phyloP scores from a whole-genome alignment of 2,888 invertebrate species.

The Carterocephalus palaemon region DNA sequence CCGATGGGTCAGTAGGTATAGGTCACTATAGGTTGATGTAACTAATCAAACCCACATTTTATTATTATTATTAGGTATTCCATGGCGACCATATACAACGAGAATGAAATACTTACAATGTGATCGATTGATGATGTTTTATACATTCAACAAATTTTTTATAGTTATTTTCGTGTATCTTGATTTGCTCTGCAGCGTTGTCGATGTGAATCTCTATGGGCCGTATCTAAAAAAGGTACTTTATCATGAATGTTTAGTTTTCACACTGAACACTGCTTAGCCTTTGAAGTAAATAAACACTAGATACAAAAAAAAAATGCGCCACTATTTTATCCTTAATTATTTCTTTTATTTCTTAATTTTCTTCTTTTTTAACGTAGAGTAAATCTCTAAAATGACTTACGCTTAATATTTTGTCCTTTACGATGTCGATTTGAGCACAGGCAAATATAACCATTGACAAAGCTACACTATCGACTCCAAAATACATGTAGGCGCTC shows the following conservation, averaged over 20 bases:
- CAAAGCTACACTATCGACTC: conserved; percentile 66
- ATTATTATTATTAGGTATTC: too few species aligned
- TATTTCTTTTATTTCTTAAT: neutral
- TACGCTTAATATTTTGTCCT: conserved; percentile 61
- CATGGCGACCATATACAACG: too few species aligned
- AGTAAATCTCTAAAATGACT: conserved; percentile 31
- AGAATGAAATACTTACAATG: conserved; percentile 48
- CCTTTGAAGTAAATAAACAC: too few species aligned
- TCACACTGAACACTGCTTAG: too few species aligned
- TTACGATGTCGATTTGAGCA: conserved; percentile 65
- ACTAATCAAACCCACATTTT: too few species aligned
- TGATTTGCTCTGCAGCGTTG: neutral
- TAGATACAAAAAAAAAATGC: neutral
- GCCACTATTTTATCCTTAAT: neutral
- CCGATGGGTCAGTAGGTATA: too few species aligned
- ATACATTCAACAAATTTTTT: conserved; percentile 54
- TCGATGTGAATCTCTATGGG: conserved; percentile 15
- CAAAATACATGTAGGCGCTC: conserved; percentile 70
- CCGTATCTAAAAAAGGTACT: conserved; percentile 30
- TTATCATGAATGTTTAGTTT: too few species aligned
- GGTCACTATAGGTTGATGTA: too few species aligned
- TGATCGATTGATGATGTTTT: conserved; percentile 58
- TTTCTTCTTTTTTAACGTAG: neutral
- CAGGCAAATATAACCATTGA: conserved; percentile 66
- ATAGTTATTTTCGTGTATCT: conserved; percentile 41